Evolutionary conservation across 2,113 vertebrate species (phyloP).

Genomic region (human): GRCh38 chrX:31435501-31436000

Average conservation of each 20-base stretch:
- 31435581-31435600: slow-evolving; percentile 38
- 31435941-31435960: background rate
- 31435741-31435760: slow-evolving; percentile 74
- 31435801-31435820: slow-evolving; percentile 48
- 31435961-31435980: background rate
- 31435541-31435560: slow-evolving; percentile 55
- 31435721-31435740: slow-evolving; percentile 65
- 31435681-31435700: slow-evolving; percentile 58
- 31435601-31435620: slow-evolving; percentile 51
- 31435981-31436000: slow-evolving; percentile 13
- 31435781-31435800: slow-evolving; percentile 60
- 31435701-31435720: slow-evolving; percentile 65
- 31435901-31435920: background rate
- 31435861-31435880: slow-evolving; percentile 30
- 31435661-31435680: slow-evolving; percentile 65
- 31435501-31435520: background rate
- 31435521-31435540: slow-evolving; percentile 39
- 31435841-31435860: slow-evolving; percentile 49
- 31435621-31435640: slow-evolving; percentile 67
- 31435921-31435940: slow-evolving; percentile 46
- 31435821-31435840: slow-evolving; percentile 54
- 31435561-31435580: slow-evolving; percentile 62
- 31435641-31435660: slow-evolving; percentile 67
- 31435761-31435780: slow-evolving; percentile 51
- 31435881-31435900: slow-evolving; percentile 33